Percentiles rank a stretch among this genome's conserved stretches.
Evolutionary conservation across 2,888 invertebrate genomes (phyloP).

Genomic region (Agonum fuliginosum): DNA sequence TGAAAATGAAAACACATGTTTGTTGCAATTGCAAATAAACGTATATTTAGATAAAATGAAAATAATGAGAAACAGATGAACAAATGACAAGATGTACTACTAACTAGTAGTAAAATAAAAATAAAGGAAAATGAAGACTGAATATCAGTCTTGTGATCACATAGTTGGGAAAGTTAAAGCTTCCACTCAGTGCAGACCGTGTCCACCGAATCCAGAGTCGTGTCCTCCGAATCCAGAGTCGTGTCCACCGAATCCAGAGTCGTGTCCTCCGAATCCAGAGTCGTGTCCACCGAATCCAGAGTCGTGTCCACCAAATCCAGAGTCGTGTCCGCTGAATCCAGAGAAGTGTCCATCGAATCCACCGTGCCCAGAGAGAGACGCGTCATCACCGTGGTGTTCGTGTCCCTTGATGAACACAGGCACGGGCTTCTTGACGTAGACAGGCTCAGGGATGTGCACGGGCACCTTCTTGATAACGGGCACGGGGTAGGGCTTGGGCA

Average conservation of each 20-base stretch:
- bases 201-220: neutral
- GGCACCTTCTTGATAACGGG: conserved; percentile 51
- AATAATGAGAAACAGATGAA: conserved; percentile 25
- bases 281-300: conserved; percentile 15
- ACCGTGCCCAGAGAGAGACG: conserved; percentile 15
- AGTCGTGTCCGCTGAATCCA: neutral
- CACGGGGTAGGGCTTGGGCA: conserved; percentile 51
- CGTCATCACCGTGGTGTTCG: conserved; percentile 21
- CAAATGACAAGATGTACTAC: conserved; percentile 1
- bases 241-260: conserved; percentile 19
- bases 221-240: conserved; percentile 13
- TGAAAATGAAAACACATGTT: neutral
- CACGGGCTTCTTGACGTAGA: conserved; percentile 51
- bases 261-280: conserved; percentile 2
- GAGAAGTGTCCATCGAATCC: conserved; percentile 10
- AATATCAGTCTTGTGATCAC: conserved; percentile 30
- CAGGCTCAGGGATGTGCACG: conserved; percentile 50
- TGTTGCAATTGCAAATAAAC: conserved; percentile 10
- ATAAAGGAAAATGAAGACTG: conserved; percentile 18
- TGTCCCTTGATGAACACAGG: conserved; percentile 53
- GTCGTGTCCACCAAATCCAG: neutral
- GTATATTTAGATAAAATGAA: conserved; percentile 2
- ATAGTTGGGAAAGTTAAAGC: neutral
- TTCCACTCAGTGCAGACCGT: conserved; percentile 16
- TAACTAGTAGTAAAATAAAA: neutral